Base-by-base conservation (phyloP, 1,140 invertebrate genomes). In the Rhyacophila brunnea region DNA sequence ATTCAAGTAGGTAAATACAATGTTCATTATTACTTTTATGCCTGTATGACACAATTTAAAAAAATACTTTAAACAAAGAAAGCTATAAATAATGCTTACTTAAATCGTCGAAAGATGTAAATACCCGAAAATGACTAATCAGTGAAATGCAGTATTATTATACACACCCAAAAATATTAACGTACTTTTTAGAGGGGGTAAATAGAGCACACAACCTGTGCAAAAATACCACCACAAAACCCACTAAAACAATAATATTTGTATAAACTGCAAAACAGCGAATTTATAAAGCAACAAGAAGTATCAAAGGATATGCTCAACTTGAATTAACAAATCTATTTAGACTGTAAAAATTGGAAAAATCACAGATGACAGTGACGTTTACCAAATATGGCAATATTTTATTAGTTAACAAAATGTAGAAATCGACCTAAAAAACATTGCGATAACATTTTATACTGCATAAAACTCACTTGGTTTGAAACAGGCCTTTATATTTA, bases 351-450 rank as follows among this genome's bases (percentile, higher is more conserved):
- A 28, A 9, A 9, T 5, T 5, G 4, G 23, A 28, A 15, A 52
- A 28, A 14, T 45, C 14, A 45, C 51, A 61, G 51, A 34, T 60
- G 47, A 44, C 15, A 34, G 18, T 61, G 59, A 61, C 59, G 51
- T 61, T 61, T 61, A 50, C 59, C 59, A 55, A 49, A 61, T 61
- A 61, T 61, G 59, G 59, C 38, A 47, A 50, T 58, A n/a, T 17
- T 20, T 52, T 35, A 9, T 5, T 9, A 28, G 4, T 28, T 28
- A 28, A 28, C 23, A 28, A 28, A 9, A 5, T 9, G 4, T 28
- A 5, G 9, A 28, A 28, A 3, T 5, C 23, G 23, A 5, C 23
- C 23, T 28, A 5, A 28, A 28, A 28, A 3, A 28, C 23, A 28
- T 5, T 28, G 9, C 3, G 3, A 28, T 28, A 28, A n/a, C n/a